Evolutionary conservation across 2,797 vertebrate genomes (phyloP), one percentile per base, ranked within the genome.

Genomic region (Zenarchopterus dispar): DNA sequence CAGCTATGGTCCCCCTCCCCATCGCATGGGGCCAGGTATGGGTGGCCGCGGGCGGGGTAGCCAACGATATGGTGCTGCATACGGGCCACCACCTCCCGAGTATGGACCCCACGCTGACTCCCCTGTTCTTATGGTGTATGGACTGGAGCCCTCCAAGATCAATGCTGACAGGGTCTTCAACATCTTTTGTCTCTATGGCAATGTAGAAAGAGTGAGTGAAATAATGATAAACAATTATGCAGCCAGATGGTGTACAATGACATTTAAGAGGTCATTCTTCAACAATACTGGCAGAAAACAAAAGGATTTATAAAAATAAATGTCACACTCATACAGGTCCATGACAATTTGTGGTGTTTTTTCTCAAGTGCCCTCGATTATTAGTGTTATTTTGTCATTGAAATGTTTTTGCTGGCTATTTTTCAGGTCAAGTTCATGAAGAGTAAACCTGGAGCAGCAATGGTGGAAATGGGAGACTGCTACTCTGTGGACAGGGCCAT

Each of bases 401-500:
- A 28, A 28, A 8, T 6, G 28, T 28, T 28, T 28, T 1, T 28
- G 5, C 28, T 28, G 28, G 1, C 28, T 7, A 8, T 28, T 1
- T 28, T 28, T 28, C 28, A 28, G 28, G 7, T 28, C 28, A 28
- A 28, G 28, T 98, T 98, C 78, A 98, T 98, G 97, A 98, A 98
- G 89, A 98, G 96, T 67, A 98, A 98, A 61, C 97, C 97, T 0
- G 97, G 97, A 0, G 97, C 96, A 0, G 96, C 96, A 59, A 98
- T 98, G 97, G 97, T 98, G 70, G 96, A 98, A 58, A 98, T 98
- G 97, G 96, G 96, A 0, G 96, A 98, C 21, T 96, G 96, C 39
- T 98, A 96, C 1, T 95, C 96, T 0, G 97, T 98, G 55, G 97
- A 98, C 80, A 87, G 97, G 0, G 96, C 96, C 58, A 96, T 98